A percentile compares a stretch with the other conserved stretches of the same genome.
phyloP scores from a whole-genome alignment of 2,888 invertebrate genomes.

The Pilophorus perplexus region DNA sequence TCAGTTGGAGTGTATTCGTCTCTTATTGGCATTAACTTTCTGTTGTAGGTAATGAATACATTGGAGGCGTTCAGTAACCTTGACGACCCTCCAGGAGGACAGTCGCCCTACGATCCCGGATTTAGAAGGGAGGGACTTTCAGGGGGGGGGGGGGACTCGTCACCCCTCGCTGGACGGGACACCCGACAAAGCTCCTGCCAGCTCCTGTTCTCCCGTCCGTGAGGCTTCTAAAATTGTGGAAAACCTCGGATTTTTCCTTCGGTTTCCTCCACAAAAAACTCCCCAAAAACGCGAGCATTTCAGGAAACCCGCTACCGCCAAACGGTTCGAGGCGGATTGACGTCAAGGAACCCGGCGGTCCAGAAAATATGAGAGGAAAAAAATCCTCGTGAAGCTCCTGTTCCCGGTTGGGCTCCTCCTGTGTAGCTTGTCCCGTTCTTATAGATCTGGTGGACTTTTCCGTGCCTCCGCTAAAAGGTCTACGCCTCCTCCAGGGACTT shows the following conservation, averaged over 20 bases:
- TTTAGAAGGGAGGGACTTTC: slow-evolving; percentile 2
- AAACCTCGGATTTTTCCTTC: slow-evolving; percentile 29
- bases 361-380: too few relatives aligned
- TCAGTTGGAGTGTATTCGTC: too few relatives aligned
- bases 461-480: background rate
- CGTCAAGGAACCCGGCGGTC: too few relatives aligned
- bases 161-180: too few relatives aligned
- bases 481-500: slow-evolving; percentile 1
- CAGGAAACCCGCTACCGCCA: too few relatives aligned
- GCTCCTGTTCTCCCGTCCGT: slow-evolving; percentile 22
- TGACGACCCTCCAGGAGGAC: background rate
- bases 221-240: slow-evolving; percentile 24
- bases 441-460: too few relatives aligned
- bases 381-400: too few relatives aligned
- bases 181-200: slow-evolving; percentile 13
- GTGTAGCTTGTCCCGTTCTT: slow-evolving; percentile 6
- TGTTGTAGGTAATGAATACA: too few relatives aligned
- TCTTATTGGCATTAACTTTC: too few relatives aligned
- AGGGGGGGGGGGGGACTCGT: background rate
- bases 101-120: background rate
- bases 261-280: slow-evolving; percentile 25
- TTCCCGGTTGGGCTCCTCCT: too few relatives aligned
- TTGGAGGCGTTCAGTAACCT: slow-evolving; percentile 2
- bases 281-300: background rate
- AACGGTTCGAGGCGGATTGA: too few relatives aligned